A percentile compares a stretch with the other conserved stretches of the same genome.
Evolutionary conservation across 2,797 vertebrate genomes (phyloP).

Genomic region (Enteromius trimaculatus): DNA sequence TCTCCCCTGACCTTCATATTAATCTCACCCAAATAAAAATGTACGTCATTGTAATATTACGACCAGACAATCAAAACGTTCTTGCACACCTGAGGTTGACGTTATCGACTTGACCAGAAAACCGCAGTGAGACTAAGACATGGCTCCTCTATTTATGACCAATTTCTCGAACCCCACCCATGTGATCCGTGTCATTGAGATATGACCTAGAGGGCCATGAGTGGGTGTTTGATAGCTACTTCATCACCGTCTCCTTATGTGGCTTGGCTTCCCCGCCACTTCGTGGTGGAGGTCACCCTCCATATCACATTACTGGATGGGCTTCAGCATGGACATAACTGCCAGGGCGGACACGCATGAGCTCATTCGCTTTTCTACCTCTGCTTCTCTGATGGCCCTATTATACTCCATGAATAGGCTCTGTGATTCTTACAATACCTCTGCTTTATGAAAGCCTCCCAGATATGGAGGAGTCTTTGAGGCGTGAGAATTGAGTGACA

Average conservation of each 20-base stretch:
- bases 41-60: conserved; percentile 7
- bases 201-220: conserved; percentile 20
- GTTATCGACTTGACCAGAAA: conserved; percentile 24
- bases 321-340: conserved; percentile 28
- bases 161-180: conserved; percentile 3
- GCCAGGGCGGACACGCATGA: conserved; percentile 28
- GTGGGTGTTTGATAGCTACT: conserved; percentile 46
- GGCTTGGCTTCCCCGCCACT: conserved; percentile 19
- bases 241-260: conserved; percentile 37
- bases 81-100: background rate
- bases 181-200: conserved; percentile 31
- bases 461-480: conserved; percentile 34
- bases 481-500: conserved; percentile 12
- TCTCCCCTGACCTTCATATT: background rate
- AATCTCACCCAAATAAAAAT: conserved; percentile 11
- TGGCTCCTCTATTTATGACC: conserved; percentile 4
- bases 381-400: conserved; percentile 43
- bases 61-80: conserved; percentile 9
- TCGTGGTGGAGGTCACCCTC: conserved; percentile 30
- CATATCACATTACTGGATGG: conserved; percentile 27
- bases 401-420: conserved; percentile 49
- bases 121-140: conserved; percentile 2
- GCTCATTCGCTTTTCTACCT: conserved; percentile 31
- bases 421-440: conserved; percentile 34
- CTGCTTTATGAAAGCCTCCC: conserved; percentile 19